These are phyloP conservation scores for Myrmophylax atrothorax DNA, from an alignment of 2,113 vertebrate genomes.

Conservation along the genomic window DNA sequence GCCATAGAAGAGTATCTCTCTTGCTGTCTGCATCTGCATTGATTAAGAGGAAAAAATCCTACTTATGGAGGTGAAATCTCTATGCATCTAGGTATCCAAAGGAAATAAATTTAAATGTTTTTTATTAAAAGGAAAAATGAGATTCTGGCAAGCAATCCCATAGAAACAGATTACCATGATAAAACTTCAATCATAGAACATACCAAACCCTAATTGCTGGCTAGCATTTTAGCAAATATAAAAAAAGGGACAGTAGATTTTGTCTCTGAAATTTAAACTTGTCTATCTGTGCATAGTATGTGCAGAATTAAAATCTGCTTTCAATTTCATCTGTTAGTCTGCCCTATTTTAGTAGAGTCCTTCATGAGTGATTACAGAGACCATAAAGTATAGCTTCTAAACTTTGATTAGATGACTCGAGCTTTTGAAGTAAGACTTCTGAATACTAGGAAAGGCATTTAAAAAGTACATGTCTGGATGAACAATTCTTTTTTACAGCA, in stretches of 20 bases:
- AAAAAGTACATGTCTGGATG: background rate
- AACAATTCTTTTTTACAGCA: background rate
- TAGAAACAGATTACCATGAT: background rate
- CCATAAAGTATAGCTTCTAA: background rate
- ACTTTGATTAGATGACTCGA: accelerated
- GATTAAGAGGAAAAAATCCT: background rate
- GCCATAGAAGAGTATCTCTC: background rate
- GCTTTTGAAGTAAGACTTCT: background rate
- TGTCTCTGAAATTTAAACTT: background rate
- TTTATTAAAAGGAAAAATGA: background rate
- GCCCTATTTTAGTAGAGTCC: background rate
- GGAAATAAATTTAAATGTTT: background rate
- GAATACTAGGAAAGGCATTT: background rate
- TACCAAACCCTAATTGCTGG: background rate
- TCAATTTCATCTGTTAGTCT: background rate
- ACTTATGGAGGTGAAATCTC: background rate
- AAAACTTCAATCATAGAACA: background rate
- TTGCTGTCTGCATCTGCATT: background rate
- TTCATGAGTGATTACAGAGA: background rate
- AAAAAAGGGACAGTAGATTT: background rate
- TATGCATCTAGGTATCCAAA: background rate
- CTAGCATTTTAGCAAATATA: background rate
- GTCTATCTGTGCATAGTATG: background rate
- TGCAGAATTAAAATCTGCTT: background rate
- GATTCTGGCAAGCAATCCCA: background rate